These are phyloP conservation scores for Leptopilina drosophilae DNA, from an alignment of 2,888 invertebrate species.

Conservation along the genomic window DNA sequence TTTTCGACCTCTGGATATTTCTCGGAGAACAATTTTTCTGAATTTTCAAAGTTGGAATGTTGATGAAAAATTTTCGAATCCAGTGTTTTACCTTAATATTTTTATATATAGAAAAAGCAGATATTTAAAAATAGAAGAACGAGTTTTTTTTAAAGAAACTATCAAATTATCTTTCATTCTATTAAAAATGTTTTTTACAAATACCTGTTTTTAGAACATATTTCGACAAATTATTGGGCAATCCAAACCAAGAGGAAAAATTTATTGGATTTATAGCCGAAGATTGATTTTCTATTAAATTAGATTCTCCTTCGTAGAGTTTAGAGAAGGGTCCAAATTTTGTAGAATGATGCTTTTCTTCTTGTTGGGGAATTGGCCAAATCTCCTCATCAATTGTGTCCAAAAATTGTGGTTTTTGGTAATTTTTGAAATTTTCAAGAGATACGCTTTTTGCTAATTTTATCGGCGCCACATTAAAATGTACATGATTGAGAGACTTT, in stretches of 20 bases:
- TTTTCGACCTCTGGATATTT: not conserved
- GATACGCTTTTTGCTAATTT: not conserved
- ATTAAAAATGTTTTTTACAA: not conserved
- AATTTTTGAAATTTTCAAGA: not conserved
- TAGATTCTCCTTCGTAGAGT: not conserved
- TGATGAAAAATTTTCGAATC: not conserved
- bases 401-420: not conserved
- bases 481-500: not conserved
- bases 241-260: slow-evolving; percentile 3
- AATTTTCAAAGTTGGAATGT: not conserved
- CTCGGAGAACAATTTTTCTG: not conserved
- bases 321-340: not conserved
- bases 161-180: no score
- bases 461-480: not conserved
- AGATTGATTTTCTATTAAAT: not conserved
- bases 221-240: not conserved
- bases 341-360: not conserved
- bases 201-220: not conserved
- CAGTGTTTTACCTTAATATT: not conserved
- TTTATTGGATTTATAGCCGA: not conserved
- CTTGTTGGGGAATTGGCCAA: not conserved
- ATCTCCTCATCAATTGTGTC: slow-evolving; percentile 17
- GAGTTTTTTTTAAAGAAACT: not conserved
- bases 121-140: not conserved
- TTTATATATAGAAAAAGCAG: no score